These are phyloP conservation scores for Diadophis punctatus DNA, from an alignment of 2,113 vertebrate species.

Conservation along the genomic window DNA sequence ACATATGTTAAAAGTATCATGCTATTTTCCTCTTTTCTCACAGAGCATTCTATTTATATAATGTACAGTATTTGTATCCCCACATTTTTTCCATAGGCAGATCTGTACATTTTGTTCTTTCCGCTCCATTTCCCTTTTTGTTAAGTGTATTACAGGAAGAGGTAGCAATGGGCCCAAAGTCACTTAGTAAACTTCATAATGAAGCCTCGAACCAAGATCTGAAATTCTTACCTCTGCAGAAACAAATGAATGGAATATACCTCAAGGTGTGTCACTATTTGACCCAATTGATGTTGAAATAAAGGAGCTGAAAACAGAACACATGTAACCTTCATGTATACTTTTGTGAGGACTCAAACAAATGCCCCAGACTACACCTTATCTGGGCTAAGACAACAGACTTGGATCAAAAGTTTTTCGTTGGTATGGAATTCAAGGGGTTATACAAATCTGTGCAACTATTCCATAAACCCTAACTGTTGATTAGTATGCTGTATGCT, in stretches of 20 bases:
- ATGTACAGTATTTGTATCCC: not conserved
- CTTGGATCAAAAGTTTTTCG: not conserved
- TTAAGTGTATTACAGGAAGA: not conserved
- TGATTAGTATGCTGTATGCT: not conserved
- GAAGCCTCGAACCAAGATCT: not conserved
- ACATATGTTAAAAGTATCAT: not conserved
- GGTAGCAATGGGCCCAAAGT: not conserved
- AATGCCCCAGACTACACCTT: not conserved
- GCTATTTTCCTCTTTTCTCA: not conserved
- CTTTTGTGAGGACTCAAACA: not conserved
- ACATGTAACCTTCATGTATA: not conserved
- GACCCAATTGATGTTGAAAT: not conserved
- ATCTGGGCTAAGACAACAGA: not conserved
- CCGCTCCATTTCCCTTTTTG: not conserved
- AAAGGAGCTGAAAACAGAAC: not conserved
- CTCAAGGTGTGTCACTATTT: not conserved
- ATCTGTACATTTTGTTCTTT: not conserved
- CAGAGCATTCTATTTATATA: not conserved
- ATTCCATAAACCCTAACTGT: not conserved
- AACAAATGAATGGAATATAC: not conserved
- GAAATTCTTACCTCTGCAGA: not conserved
- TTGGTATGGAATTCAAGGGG: not conserved
- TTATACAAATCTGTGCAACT: not conserved
- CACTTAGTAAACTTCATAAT: not conserved
- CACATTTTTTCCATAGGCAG: not conserved